phyloP scores from a whole-genome alignment of 2,888 invertebrate genomes.

The Rhagonycha lutea region DNA sequence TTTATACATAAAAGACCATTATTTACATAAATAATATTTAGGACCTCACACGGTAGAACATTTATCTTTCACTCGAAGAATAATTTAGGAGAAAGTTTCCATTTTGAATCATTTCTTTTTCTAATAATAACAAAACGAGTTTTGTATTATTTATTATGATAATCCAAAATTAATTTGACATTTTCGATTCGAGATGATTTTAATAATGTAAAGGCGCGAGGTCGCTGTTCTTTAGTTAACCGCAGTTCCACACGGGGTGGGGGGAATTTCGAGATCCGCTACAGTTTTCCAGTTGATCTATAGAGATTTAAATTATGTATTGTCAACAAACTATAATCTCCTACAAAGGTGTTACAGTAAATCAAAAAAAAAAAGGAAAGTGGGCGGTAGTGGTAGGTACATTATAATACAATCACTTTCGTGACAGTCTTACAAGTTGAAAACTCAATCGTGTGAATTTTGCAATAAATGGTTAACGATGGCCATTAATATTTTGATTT shows the following conservation, averaged over 20 bases:
- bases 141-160: not conserved
- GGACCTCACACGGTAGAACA: not conserved
- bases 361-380: not conserved
- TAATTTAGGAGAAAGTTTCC: not conserved
- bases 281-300: not conserved
- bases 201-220: not conserved
- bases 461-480: not conserved
- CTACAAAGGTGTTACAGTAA: slow-evolving; percentile 13
- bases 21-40: not conserved
- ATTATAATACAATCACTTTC: slow-evolving; percentile 5
- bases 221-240: too few species aligned
- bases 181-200: not conserved
- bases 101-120: not conserved
- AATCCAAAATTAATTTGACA: not conserved
- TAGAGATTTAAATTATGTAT: not conserved
- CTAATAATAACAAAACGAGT: not conserved
- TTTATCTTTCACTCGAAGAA: not conserved
- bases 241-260: too few species aligned
- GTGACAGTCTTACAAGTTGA: not conserved
- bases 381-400: not conserved
- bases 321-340: not conserved
- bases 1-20: not conserved
- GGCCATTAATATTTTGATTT: slow-evolving; percentile 28
- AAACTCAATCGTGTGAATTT: not conserved
- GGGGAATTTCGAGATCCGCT: not conserved